A percentile compares a stretch with the other conserved stretches of the same genome.
These are phyloP conservation scores for Gobius niger DNA, from an alignment of 2,113 vertebrate genomes.

Conservation along the genomic window DNA sequence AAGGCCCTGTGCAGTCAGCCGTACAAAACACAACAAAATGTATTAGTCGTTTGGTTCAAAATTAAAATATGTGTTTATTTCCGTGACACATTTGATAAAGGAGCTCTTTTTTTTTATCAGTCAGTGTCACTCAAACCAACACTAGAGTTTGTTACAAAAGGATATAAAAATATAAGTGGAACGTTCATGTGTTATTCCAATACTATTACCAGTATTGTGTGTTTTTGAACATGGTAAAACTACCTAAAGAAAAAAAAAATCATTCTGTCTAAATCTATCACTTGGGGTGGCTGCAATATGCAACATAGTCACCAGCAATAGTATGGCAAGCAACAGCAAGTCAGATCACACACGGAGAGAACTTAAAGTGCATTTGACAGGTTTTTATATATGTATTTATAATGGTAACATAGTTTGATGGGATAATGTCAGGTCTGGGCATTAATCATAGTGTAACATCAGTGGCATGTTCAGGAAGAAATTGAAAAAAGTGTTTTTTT, in stretches of 20 bases:
- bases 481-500: too few species aligned
- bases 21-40: constrained; percentile 28
- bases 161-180: constrained; percentile 64
- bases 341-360: constrained; percentile 57
- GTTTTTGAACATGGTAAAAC: constrained; percentile 30
- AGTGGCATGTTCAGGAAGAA: too few species aligned
- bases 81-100: constrained; percentile 58
- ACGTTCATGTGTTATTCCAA: constrained; percentile 47
- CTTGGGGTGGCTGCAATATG: constrained; percentile 73
- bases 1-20: not conserved
- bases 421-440: too few species aligned
- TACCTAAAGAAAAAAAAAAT: constrained; percentile 34
- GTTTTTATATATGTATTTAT: too few species aligned
- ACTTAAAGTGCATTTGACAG: too few species aligned
- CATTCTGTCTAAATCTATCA: constrained; percentile 39
- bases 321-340: constrained; percentile 42
- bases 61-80: constrained; percentile 45
- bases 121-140: constrained; percentile 58
- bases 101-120: constrained; percentile 35
- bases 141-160: constrained; percentile 60
- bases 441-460: too few species aligned
- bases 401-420: too few species aligned
- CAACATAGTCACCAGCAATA: constrained; percentile 66
- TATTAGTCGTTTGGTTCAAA: constrained; percentile 27
- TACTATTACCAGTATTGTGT: constrained; percentile 41